Evolutionary conservation across 2,113 vertebrate species (phyloP).

Genomic region (Gymnogyps californianus): DNA sequence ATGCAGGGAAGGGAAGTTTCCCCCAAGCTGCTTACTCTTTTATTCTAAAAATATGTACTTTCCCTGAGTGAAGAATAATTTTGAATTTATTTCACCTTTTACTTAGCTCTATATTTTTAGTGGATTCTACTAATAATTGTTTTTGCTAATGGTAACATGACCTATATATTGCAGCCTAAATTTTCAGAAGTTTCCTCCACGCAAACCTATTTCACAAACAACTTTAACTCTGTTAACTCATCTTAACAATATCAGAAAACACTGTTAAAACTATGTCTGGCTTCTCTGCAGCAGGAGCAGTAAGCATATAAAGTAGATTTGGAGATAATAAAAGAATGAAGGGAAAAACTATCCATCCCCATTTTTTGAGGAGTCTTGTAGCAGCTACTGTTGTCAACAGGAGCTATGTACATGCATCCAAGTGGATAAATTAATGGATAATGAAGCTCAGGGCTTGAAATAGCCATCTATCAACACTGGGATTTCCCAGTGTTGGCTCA

Average conservation of each 20-base stretch:
- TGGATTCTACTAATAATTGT: not conserved
- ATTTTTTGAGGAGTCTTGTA: not conserved
- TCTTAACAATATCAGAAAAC: not conserved
- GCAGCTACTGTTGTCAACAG: not conserved
- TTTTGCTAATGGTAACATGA: not conserved
- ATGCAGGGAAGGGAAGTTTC: not conserved
- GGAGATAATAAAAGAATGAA: not conserved
- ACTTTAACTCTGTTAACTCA: not conserved
- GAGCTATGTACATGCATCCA: not conserved
- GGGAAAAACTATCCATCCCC: not conserved
- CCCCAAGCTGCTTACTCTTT: not conserved
- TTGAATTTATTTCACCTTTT: not conserved
- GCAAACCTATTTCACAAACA: not conserved
- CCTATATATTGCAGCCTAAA: not conserved
- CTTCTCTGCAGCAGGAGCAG: not conserved
- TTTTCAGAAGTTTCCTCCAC: not conserved
- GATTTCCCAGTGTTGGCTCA: fast-evolving
- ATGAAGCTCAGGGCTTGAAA: not conserved
- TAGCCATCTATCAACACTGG: not conserved
- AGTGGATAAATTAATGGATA: not conserved
- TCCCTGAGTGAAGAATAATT: not conserved
- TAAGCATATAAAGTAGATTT: not conserved
- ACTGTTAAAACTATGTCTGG: not conserved
- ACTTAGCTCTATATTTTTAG: not conserved
- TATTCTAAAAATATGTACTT: not conserved